Conservation (phyloP, 2,797 vertebrate genomes). For the Trematomus bernacchii region DNA sequence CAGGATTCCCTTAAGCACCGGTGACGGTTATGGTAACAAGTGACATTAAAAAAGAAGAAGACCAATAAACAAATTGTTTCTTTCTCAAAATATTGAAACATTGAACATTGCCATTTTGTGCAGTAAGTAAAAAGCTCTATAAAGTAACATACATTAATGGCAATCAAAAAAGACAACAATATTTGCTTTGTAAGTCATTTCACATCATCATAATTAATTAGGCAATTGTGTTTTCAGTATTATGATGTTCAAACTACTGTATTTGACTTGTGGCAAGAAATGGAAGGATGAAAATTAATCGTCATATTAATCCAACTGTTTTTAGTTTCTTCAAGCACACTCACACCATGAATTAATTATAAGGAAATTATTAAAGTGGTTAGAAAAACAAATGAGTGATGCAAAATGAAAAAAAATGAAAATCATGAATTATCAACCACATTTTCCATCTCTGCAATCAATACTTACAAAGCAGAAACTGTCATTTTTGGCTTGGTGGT, state of each 20-base stretch:
- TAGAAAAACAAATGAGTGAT: constrained; percentile 32
- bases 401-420: constrained; percentile 46
- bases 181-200: neutral
- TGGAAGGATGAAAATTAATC: constrained; percentile 17
- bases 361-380: constrained; percentile 45
- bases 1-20: constrained; percentile 43
- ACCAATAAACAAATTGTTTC: neutral
- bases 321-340: constrained; percentile 32
- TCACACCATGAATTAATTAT: constrained; percentile 47
- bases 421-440: constrained; percentile 66
- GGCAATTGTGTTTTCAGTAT: neutral
- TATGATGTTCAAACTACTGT: constrained; percentile 2
- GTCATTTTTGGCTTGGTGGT: constrained; percentile 89
- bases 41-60: constrained; percentile 41
- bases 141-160: neutral
- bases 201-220: constrained; percentile 1
- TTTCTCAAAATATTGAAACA: too few relatives aligned
- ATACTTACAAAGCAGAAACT: constrained; percentile 84
- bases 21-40: constrained; percentile 27
- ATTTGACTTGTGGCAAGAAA: constrained; percentile 23
- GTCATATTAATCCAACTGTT: constrained; percentile 45
- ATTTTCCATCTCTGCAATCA: constrained; percentile 80
- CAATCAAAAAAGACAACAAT: neutral
- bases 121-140: neutral
- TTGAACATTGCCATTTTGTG: too few relatives aligned